Evolutionary conservation across 2,113 vertebrate species (phyloP).

Genomic region (Psammodynastes pulverulentus): DNA sequence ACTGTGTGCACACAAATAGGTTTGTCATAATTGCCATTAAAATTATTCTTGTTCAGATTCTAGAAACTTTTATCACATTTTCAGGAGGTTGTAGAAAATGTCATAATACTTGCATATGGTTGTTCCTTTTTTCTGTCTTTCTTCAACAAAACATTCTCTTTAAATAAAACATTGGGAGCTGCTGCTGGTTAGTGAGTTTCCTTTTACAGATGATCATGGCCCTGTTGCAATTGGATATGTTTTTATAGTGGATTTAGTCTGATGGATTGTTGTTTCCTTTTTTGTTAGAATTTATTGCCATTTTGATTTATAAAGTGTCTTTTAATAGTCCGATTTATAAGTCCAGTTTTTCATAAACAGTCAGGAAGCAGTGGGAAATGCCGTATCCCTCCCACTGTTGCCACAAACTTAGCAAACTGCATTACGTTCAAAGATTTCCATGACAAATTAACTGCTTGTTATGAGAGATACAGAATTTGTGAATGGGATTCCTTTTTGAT

Average conservation of each 20-base stretch:
- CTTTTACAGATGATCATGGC: neutral
- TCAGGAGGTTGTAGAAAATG: neutral
- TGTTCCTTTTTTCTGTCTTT: neutral
- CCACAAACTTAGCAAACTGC: neutral
- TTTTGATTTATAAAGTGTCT: neutral
- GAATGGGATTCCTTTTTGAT: slow-evolving; percentile 11
- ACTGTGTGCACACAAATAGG: neutral
- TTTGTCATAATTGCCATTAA: neutral
- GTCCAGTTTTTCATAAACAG: neutral
- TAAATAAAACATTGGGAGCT: neutral
- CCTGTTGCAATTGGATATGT: neutral
- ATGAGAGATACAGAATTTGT: slow-evolving; percentile 20
- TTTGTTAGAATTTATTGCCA: neutral
- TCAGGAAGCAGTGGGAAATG: neutral
- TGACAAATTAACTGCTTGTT: neutral
- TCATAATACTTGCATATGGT: neutral
- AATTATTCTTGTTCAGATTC: neutral
- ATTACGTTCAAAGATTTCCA: slow-evolving; percentile 12
- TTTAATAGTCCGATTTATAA: neutral
- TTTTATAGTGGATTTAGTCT: neutral
- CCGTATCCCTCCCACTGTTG: neutral
- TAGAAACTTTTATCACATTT: neutral
- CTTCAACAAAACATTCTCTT: neutral
- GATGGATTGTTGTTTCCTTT: neutral
- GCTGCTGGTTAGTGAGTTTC: neutral